These are phyloP conservation scores for Crotophaga sulcirostris DNA, from an alignment of 2,113 vertebrate genomes.

Conservation along the genomic window DNA sequence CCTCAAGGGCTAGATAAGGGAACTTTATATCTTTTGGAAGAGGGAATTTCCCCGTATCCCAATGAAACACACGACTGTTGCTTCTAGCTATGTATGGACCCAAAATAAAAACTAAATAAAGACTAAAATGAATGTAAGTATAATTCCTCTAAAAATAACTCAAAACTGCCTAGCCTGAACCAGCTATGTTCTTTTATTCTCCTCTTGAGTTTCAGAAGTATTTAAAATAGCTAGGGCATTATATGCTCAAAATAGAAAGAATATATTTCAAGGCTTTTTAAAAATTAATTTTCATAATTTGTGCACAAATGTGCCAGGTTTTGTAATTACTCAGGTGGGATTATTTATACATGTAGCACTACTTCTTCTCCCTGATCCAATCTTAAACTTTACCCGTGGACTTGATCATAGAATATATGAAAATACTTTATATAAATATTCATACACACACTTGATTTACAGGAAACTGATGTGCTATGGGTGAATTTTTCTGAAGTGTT, in stretches of 20 bases:
- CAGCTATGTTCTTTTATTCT: background rate
- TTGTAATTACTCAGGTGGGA: background rate
- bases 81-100: constrained; percentile 34
- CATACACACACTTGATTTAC: background rate
- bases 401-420: background rate
- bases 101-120: constrained; percentile 43
- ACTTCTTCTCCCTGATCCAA: background rate
- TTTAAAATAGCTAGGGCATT: background rate
- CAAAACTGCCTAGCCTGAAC: background rate
- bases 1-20: constrained; percentile 49
- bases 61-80: background rate
- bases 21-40: constrained; percentile 44
- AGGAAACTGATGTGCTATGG: background rate
- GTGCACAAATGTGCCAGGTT: background rate
- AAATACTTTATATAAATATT: background rate
- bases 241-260: background rate
- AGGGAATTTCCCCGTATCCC: constrained; percentile 40
- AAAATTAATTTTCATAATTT: background rate
- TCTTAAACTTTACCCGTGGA: background rate
- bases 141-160: background rate
- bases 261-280: background rate
- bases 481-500: background rate
- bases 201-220: background rate
- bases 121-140: background rate
- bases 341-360: background rate